Percentiles rank a stretch among this genome's conserved stretches.
These are phyloP conservation scores for Accipiter virgatus DNA, from an alignment of 2,113 vertebrate species.

Conservation along the genomic window DNA sequence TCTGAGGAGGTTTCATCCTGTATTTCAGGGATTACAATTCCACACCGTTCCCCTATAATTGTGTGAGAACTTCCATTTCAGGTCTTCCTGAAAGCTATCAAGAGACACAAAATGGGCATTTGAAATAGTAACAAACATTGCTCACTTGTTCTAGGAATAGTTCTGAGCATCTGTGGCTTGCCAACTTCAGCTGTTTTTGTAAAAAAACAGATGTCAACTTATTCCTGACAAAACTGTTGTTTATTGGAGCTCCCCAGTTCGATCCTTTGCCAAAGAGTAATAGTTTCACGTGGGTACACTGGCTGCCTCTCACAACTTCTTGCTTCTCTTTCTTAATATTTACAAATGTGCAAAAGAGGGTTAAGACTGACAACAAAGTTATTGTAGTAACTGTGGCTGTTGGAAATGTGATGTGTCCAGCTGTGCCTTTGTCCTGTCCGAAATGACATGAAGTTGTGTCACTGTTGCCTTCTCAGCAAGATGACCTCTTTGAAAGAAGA, in stretches of 20 bases:
- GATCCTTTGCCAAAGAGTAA: background rate
- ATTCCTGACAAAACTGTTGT: background rate
- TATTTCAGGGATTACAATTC: background rate
- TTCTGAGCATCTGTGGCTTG: background rate
- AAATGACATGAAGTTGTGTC: background rate
- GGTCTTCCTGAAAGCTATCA: background rate
- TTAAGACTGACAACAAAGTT: background rate
- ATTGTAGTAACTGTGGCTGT: background rate
- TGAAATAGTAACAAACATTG: background rate
- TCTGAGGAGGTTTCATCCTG: background rate
- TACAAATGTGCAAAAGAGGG: background rate
- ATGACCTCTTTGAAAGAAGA: conserved; percentile 96
- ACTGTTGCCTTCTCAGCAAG: conserved; percentile 80
- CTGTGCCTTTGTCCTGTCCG: background rate
- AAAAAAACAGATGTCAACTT: background rate
- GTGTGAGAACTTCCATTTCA: background rate
- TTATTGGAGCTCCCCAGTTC: background rate
- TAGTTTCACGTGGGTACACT: fast-evolving
- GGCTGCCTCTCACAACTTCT: background rate
- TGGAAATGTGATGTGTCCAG: background rate
- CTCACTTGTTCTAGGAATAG: background rate
- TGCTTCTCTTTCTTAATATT: background rate
- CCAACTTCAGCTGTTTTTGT: background rate
- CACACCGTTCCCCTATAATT: fast-evolving
- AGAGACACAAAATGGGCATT: background rate